Evolutionary conservation across 1,140 invertebrate genomes (phyloP), one percentile per base, ranked within the genome.

Genomic region (Eumeta japonica): DNA sequence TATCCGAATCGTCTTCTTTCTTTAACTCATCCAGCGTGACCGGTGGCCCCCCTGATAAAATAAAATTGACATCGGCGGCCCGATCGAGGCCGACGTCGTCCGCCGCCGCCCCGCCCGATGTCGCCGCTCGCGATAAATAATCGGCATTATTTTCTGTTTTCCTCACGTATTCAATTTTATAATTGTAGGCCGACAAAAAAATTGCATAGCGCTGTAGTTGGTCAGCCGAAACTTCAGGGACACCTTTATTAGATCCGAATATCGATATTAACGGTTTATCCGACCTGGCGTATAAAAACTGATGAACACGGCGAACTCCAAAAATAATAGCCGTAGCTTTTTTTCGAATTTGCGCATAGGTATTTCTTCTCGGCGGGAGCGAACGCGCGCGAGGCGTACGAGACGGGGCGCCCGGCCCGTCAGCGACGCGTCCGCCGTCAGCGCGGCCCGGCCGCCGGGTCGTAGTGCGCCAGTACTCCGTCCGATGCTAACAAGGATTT

Each of bases 241-340:
- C 33, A 3, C 40, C 50, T 34, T 55, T 48, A 28, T 62, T 43
- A 28, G 49, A 13, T 4, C 49, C 52, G 42, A 80, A 77, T 35
- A 80, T 61, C 3, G 45, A 37, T 3, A 61, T 37, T 5, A 81
- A 43, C 3, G 77, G 77, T 39, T 75, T 62, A 41, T 80, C 12
- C 10, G 36, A 28, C 16, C 36, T 11, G 27, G 12, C 36, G 20
- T 38, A 38, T 12, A 38, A 29, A 11, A 29, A 38, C 13, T 38
- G 36, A 16, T 38, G 36, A 29, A 17, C 28, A 10, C 28, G 28
- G 2, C 17, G 5, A 2, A 38, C 17, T 62, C 43, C 52, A 71
- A 11, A 77, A 37, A 11, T 35, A 13, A 79, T 59, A 3, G 57
- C 53, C 1, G 74, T 46, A 2, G 50, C 71, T 54, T 80, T 76